Base-by-base conservation (phyloP, 2,113 vertebrate genomes). In the Ctenodactylus gundi region DNA sequence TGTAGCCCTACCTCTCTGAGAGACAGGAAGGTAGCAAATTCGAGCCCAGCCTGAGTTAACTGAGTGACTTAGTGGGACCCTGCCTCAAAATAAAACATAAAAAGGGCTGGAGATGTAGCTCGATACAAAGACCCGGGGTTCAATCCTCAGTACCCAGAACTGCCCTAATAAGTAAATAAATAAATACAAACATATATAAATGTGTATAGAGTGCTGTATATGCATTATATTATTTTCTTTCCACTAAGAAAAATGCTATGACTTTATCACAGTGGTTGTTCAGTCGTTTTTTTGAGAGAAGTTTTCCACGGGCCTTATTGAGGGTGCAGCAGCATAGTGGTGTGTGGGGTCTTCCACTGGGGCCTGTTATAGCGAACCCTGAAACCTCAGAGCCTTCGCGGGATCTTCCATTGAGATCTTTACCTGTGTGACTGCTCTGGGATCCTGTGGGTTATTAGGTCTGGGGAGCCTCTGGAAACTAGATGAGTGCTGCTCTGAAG, bases 311-410 rank as follows among this genome's bases (percentile, higher is more conserved):
- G 4, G 34, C 44, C 44, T 73, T 46, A 7, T 36, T 44, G 49
- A 46, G 68, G 31, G 18, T 55, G 6, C n/a, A 53, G 6, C 25
- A 34, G 39, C 2, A 0, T n/a, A 29, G 44, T 55, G 21, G 17
- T 49, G 29, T n/a, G 17, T 49, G 29, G 51, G 17, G 36, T 77
- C 31, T 27, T 75, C 7, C n/a, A n/a, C n/a, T 7, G 9, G 15
- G 65, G 23, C 3, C 78, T 3, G 11, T 64, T 31, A 44, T 3
- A 17, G 25, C 29, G 31, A 81, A 34, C 88, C 72, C 75, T 36
- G 17, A 60, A 34, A 1, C 25, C n/a, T 57, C 10, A 4, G 7
- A 23, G 5, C 36, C 15, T 64, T 85, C 6, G 1, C 18, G 0
- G 5, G 31, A 10, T 57, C 39, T 83, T n/a, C 6, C 27, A 39